phyloP scores from a whole-genome alignment of 2,888 invertebrate genomes.

The Pedicia rivosa region DNA sequence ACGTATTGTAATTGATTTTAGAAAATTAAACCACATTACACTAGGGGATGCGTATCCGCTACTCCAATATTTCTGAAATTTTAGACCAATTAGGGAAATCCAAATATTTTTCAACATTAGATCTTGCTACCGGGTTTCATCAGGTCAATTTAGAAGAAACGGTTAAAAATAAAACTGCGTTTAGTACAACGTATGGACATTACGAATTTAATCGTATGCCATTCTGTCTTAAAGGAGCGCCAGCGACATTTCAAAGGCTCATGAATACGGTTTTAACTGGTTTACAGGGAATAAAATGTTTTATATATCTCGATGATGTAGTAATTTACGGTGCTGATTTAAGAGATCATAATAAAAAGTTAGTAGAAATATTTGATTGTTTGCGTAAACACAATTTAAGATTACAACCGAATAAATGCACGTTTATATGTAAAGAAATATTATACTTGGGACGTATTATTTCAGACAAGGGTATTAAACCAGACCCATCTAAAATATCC shows the following conservation, averaged over 20 bases:
- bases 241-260: slow-evolving; percentile 17
- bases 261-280: slow-evolving; percentile 18
- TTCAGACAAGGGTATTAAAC: slow-evolving; percentile 12
- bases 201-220: slow-evolving; percentile 14
- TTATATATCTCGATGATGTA: slow-evolving; percentile 17
- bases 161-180: slow-evolving; percentile 13
- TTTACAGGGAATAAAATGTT: slow-evolving; percentile 10
- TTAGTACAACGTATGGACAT: slow-evolving; percentile 11
- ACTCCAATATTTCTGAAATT: slow-evolving; percentile 12
- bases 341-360: slow-evolving; percentile 10
- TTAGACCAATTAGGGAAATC: slow-evolving; percentile 11
- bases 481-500: slow-evolving; percentile 13
- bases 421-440: slow-evolving; percentile 14
- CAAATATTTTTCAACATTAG: slow-evolving; percentile 10
- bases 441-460: slow-evolving; percentile 15
- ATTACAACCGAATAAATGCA: slow-evolving; percentile 16
- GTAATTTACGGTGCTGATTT: slow-evolving; percentile 15
- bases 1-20: slow-evolving; percentile 14
- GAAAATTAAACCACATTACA: slow-evolving; percentile 13
- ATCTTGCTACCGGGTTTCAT: slow-evolving; percentile 11
- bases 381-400: slow-evolving; percentile 12
- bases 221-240: slow-evolving; percentile 15
- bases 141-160: slow-evolving; percentile 9
- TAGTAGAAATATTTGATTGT: slow-evolving; percentile 12
- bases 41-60: slow-evolving; percentile 13